Evolutionary conservation across 2,888 invertebrate genomes (phyloP), one percentile per base, ranked within the genome.

Genomic region (Syritta pipiens): DNA sequence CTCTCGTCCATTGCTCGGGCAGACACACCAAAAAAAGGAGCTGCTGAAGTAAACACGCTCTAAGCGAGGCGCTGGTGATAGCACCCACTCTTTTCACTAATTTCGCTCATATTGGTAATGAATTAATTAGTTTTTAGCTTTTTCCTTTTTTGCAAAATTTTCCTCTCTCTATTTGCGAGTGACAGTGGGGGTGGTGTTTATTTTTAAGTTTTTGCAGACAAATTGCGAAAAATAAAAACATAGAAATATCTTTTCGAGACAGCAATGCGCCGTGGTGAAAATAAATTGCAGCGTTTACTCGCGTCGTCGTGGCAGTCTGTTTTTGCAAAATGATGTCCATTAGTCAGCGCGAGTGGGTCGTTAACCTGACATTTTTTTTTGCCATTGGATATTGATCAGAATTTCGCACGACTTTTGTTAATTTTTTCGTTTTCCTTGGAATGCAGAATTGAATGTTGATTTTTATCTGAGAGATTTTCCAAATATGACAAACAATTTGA

Each of bases 31-130:
- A 51, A 68, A 53, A 53, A 55, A 67, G 37, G 7, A 17, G 37
- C 14, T 14, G 14, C 46, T 46, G 24, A 71, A 63, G 49, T 65
- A 65, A 72, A 72, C 35, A 24, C 24, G 24, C 28, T 53, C n/a
- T 48, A 51, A 57, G 24, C 63, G 4, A 19, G 19, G n/a, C 30
- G 10, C 14, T n/a, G 30, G 28, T 17, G 24, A 28, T 12, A 26
- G 20, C 59, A 7, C 37, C 26, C 26, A 48, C 20, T 14, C 20
- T 14, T 32, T 37, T 51, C 46, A 51, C 46, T 5, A 40, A 19
- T 49, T 35, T 5, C 35, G 48, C 59, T 35, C 42, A 55, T 30
- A 53, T 72, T 72, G 77, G 72, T 77, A 72, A 60, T 48, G 17
- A 26, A 12, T 69, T 20, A 19, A 32, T 51, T 24, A 10, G 4